Percentiles rank a stretch among this genome's conserved stretches.
These are phyloP conservation scores for Campoletis raptor DNA, from an alignment of 2,888 invertebrate species.

Conservation along the genomic window DNA sequence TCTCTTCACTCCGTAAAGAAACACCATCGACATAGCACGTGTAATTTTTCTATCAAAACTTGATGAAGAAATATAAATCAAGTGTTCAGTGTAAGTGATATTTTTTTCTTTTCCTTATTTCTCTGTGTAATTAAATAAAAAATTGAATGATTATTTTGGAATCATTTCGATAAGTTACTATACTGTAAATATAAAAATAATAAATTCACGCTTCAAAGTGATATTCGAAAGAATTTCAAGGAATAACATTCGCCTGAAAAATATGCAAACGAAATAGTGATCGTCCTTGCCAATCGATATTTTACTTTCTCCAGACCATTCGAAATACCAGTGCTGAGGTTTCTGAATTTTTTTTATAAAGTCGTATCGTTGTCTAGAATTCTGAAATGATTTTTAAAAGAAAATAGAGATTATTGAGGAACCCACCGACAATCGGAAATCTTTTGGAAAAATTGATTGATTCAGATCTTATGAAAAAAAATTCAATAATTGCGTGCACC, in stretches of 20 bases:
- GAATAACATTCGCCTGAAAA: neutral
- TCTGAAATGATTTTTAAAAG: too few relatives aligned
- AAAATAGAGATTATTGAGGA: too few relatives aligned
- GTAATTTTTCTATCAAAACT: neutral
- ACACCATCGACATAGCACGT: neutral
- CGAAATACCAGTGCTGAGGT: neutral
- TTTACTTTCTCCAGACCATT: neutral
- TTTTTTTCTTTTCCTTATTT: neutral
- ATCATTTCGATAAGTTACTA: neutral
- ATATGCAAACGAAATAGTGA: neutral
- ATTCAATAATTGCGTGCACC: too few relatives aligned
- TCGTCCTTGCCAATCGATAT: constrained; percentile 6
- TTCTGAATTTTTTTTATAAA: too few relatives aligned
- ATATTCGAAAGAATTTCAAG: neutral
- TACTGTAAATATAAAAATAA: neutral
- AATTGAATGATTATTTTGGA: neutral
- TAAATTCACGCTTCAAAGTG: neutral
- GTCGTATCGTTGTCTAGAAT: too few relatives aligned
- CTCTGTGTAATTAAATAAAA: neutral
- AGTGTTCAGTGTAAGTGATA: neutral
- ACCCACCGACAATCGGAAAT: too few relatives aligned
- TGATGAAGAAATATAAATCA: constrained; percentile 3
- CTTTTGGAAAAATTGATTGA: too few relatives aligned
- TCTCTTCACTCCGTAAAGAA: neutral
- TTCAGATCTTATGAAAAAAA: too few relatives aligned